Evolutionary conservation across 2,113 vertebrate genomes (phyloP).

Genomic region (Stercorarius parasiticus): DNA sequence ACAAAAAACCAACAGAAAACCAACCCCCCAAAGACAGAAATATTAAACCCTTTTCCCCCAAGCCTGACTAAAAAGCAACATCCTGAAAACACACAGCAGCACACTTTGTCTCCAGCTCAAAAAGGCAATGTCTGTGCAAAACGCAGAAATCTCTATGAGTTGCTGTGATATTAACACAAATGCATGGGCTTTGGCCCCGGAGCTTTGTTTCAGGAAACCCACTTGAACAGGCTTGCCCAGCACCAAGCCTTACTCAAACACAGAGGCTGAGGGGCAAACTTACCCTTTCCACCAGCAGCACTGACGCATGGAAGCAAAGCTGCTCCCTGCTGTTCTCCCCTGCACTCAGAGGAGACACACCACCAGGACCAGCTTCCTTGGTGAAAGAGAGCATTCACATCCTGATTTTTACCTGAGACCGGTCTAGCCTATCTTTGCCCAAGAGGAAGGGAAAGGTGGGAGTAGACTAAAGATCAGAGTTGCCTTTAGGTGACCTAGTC

Average conservation of each 20-base stretch:
- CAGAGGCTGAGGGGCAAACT: background rate
- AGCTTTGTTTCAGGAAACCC: background rate
- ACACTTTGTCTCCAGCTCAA: background rate
- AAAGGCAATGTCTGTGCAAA: background rate
- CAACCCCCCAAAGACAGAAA: background rate
- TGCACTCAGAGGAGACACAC: background rate
- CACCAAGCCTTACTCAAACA: background rate
- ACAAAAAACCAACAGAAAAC: background rate
- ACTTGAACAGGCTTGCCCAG: background rate
- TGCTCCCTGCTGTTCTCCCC: background rate
- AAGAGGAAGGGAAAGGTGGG: background rate
- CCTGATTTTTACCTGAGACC: background rate
- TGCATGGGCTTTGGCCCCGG: fast-evolving
- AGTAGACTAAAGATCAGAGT: background rate
- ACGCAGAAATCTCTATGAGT: background rate
- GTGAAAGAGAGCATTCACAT: background rate
- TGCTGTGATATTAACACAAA: background rate
- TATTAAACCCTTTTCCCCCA: background rate
- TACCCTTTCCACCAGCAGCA: background rate
- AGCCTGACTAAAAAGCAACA: background rate
- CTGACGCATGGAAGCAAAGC: background rate
- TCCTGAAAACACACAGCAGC: background rate
- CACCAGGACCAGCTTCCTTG: background rate
- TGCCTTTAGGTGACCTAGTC: background rate
- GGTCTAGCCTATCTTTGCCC: background rate